Evolutionary conservation across 37 sponge, comb jelly and placozoan species (phyloP).

Genomic region (Agelas oroides): DNA sequence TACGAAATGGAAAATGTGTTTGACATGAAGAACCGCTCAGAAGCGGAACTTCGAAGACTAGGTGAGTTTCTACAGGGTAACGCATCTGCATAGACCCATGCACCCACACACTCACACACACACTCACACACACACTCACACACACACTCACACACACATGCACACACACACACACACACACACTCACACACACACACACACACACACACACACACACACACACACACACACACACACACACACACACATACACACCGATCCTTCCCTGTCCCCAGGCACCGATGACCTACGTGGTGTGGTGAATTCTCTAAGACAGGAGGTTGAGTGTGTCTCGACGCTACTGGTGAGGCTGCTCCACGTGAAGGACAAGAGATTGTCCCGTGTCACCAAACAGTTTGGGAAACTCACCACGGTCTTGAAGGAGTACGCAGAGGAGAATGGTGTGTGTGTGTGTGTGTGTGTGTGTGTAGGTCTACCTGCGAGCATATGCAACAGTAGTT

Average conservation of each 20-base stretch:
- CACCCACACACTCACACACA: neutral
- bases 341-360: constrained; percentile 35
- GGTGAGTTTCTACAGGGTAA: constrained; percentile 38
- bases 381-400: constrained; percentile 23
- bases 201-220: no score
- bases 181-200: no score
- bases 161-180: no score
- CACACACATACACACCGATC: no score
- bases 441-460: constrained; percentile 29
- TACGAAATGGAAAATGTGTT: constrained; percentile 11
- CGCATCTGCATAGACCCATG: neutral
- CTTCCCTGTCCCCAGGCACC: no score
- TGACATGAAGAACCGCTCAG: constrained; percentile 27
- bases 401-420: constrained; percentile 46
- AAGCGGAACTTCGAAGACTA: constrained; percentile 10
- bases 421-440: constrained; percentile 29
- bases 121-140: neutral
- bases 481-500: no score
- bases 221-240: no score
- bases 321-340: constrained; percentile 23
- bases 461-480: no score
- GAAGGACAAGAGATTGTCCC: constrained; percentile 28
- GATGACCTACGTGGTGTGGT: constrained; percentile 15
- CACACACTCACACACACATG: no score
- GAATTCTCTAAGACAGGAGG: constrained; percentile 2